Evolutionary conservation across 1,140 invertebrate genomes (phyloP), one percentile per base, ranked within the genome.

Genomic region (Stegodyphus mimosarum): DNA sequence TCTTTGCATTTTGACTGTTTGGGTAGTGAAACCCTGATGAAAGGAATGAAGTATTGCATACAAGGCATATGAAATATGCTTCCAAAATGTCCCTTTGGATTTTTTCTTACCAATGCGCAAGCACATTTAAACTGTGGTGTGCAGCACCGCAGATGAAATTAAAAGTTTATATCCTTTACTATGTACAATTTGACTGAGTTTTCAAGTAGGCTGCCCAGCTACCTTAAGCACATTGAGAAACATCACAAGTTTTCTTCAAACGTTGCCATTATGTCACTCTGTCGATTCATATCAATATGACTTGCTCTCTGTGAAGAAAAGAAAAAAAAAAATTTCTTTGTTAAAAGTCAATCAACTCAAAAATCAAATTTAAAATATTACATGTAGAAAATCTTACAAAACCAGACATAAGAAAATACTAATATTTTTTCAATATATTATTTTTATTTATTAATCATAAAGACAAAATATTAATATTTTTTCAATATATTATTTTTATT

Each of bases 251-350:
- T 96, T 92, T 98, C 96, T 92, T 99, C 97, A 91, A 99, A 99
- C 81, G 95, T 96, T 89, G 97, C 96, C 96, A 99, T 98, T 90
- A 98, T 93, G 92, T 98, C 97, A 92, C 97, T 98, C 92, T 98
- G 97, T 93, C 96, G 94, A 91, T 98, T 99, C 96, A 99, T 98
- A 91, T 99, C 97, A 89, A 99, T 98, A 91, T 96, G 95, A 78
- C 96, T 95, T 77, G 96, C 96, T 95, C 97, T 94, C 97, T 98
- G 93, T 76, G 94, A 94, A 89, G 88, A 90, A 88, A 90, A 91
- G 90, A 81, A 73, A 73, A 87, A 89, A n/a, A n/a, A n/a, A n/a
- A n/a, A n/a, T n/a, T n/a, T n/a, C n/a, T n/a, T n/a, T n/a, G n/a
- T n/a, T n/a, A n/a, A n/a, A n/a, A n/a, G n/a, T n/a, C n/a, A n/a